A percentile compares a stretch with the other conserved stretches of the same genome.
Conservation (phyloP, 2,797 vertebrate genomes). For the Sibirionetta formosa region DNA sequence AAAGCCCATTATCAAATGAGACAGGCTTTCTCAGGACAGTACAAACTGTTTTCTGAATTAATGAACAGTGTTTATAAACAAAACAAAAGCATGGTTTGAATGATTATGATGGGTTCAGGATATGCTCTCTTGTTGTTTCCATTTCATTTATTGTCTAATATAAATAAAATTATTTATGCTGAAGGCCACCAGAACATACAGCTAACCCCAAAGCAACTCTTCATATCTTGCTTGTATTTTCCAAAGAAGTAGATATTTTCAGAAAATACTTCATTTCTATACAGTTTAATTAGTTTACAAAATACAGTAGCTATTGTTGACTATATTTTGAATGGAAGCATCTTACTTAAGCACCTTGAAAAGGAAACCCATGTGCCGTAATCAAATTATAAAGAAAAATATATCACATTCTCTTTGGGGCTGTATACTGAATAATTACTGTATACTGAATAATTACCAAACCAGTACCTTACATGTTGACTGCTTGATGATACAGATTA, state of each 20-base stretch:
- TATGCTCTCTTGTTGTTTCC: slow-evolving; percentile 4
- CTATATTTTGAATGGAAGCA: background rate
- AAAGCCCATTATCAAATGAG: slow-evolving; percentile 88
- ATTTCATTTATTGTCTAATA: background rate
- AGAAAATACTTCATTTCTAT: background rate
- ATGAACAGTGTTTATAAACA: slow-evolving; percentile 60
- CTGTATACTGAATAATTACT: background rate
- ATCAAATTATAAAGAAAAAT: background rate
- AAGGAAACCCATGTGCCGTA: background rate
- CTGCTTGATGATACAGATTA: background rate
- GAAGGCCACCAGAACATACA: background rate
- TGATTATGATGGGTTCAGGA: background rate
- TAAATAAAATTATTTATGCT: slow-evolving; percentile 21
- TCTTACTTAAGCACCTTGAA: background rate
- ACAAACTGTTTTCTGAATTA: slow-evolving; percentile 78
- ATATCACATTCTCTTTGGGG: background rate
- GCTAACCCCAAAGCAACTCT: background rate
- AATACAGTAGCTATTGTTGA: background rate
- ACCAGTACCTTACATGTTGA: background rate
- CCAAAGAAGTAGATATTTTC: background rate
- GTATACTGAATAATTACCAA: background rate
- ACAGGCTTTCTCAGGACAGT: slow-evolving; percentile 65
- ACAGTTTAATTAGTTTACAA: background rate
- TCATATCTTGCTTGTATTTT: background rate
- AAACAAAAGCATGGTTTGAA: slow-evolving; percentile 44